Evolutionary conservation across 2,888 invertebrate species (phyloP), one percentile per base, ranked within the genome.

Genomic region (Nomada flava): DNA sequence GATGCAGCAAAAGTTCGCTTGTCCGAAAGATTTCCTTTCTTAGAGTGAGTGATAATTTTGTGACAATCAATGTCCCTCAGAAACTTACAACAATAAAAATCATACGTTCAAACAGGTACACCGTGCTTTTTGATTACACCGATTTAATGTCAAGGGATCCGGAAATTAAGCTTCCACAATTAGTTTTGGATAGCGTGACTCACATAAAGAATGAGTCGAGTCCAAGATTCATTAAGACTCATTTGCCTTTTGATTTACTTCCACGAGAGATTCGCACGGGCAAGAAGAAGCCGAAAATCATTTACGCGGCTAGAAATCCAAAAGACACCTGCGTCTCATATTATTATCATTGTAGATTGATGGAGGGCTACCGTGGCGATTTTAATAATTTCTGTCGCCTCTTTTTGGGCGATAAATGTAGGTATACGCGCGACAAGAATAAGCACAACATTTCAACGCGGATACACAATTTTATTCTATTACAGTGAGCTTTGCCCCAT

Each of bases 281-380:
- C 15, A 88, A 89, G 20, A 94, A 92, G 76, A 93, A 91, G 74
- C 94, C 94, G 2, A 94, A 93, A 95, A 95, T 97, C 4, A 94
- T 97, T 23, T 97, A 97, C 89, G 95, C 97, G 0, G 95, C 95
- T 0, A 95, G 97, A 87, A 96, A 97, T 90, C 96, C 97, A 0
- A 96, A 97, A 87, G 97, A 97, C 90, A 96, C 96, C 0, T 95
- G 95, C 2, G 95, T 97, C 0, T 97, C 97, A 0, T 96, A 95
- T 88, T 97, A 95, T 90, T 96, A 96, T 90, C 95, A 97, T 76
- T 95, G 96, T 88, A 95, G 95, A 83, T 94, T 96, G 89, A 93
- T 96, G 47, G 94, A 95, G 65, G 94, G 95, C 0, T 94, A 95
- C 88, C 94, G 93, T 23, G 95, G 95, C 0, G 94, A 93, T 9